Evolutionary conservation across 2,888 invertebrate genomes (phyloP), one percentile per base, ranked within the genome.

Genomic region (Meloe dianella): DNA sequence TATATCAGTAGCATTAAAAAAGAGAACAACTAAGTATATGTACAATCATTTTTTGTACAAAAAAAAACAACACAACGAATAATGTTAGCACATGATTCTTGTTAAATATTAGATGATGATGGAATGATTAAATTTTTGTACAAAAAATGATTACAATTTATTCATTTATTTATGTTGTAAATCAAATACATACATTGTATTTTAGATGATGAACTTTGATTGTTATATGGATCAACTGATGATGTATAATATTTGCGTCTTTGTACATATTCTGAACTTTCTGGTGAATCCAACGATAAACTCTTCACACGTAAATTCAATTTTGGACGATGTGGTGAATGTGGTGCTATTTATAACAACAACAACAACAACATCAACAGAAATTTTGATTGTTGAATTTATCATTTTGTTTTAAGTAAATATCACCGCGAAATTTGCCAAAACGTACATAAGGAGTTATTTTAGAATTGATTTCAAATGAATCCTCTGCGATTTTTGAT

Each of bases 291-390:
- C 89, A 97, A 87, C 71, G 97, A 97, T 79, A 97, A 90, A 84
- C 96, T 96, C 90, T 98, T 97, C 97, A 97, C 97, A 84, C 97
- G 91, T 85, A 97, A 91, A 87, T 97, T 96, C 86, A 97, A 89
- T 87, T 96, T 95, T 88, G 96, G 96, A 71, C 96, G 92, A 83
- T 96, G 91, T 81, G 97, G 97, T 85, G 96, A 97, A 86, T 97
- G 96, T 78, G 96, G 96, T 83, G 96, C 96, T 96, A 74, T 41
- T n/a, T 17, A 17, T 41, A 41, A 41, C 32, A 10, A 60, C 59
- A 64, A 58, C 41, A 41, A 51, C 22, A 51, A 51, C 51, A 5
- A 51, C 1, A 22, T 12, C 6, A 22, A 22, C 22, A 8, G 4
- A 27, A 27, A 27, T 27, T 27, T 27, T 27, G 27, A 27, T 27